Base-by-base conservation (phyloP, 1,140 invertebrate genomes). In the Lepidotrigona ventralis region DNA sequence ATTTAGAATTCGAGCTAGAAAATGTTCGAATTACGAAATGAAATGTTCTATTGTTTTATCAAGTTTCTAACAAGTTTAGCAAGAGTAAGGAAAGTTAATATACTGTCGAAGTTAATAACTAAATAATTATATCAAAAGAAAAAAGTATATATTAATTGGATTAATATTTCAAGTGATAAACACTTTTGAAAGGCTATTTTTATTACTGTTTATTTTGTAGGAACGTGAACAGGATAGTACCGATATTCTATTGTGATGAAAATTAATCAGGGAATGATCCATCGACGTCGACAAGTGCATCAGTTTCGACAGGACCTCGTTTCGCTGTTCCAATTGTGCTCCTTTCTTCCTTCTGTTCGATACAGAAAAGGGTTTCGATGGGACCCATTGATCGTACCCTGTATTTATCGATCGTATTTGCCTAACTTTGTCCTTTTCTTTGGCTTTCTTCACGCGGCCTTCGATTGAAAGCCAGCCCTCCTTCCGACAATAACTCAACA, bases 361-460 rank as follows among this genome's bases (percentile, higher is more conserved):
- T 39, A 8, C 9, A 51, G 60, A 60, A 74, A 80, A 80, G 83
- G 77, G 69, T 73, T 33, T 73, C 39, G 29, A 82, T n/a, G 82
- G 63, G 71, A 14, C 9, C 71, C n/a, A 81, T 84, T 73, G 78
- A 81, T 81, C 60, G 33, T 29, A 23, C 53, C 82, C 82, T 60
- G 19, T 74, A 73, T 69, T 84, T 84, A 84, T 84, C 82, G 71
- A 84, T 81, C 83, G 78, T 33, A 81, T 84, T 84, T 75, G 78
- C 78, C 78, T 74, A 68, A 80, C 78, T 80, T 84, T 60, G 53
- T 21, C 26, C 70, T 58, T 75, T 81, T 79, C 76, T 79, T 64
- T 54, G 29, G 46, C 68, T 54, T 71, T 66, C 76, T 63, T 70
- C 77, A 6, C 69, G 53, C n/a, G 46, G 64, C 76, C 29, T 26